Evolutionary conservation across 2,888 invertebrate genomes (phyloP), one percentile per base, ranked within the genome.

Genomic region (Ophonus ardosiacus): DNA sequence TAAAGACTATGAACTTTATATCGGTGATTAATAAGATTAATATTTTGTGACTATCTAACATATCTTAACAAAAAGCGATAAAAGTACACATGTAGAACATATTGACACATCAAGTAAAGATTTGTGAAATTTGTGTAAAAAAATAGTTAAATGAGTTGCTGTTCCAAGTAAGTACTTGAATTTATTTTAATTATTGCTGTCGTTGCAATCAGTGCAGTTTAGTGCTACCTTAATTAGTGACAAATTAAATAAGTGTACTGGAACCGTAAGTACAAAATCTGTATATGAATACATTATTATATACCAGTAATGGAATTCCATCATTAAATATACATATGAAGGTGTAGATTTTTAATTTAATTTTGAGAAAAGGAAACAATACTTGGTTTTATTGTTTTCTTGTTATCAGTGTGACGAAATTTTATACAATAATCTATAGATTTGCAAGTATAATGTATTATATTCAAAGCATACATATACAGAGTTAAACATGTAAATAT

Each of bases 61-160:
- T 80, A 80, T 80, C 80, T 63, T 61, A 80, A 63, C n/a, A 79
- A 59, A 79, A n/a, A 61, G 15, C 10, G 79, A 79, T 79, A 80
- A 51, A 51, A 80, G 43, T 74, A 78, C 56, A 78, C 57, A 78
- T 78, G 38, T 59, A 17, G n/a, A 79, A 79, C 17, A 79, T 31
- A 79, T 17, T 61, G 31, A 31, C 15, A 57, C 78, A 7, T 18
- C 24, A 76, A 76, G 40, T 68, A 40, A 21, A 15, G 57, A 43
- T 78, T 57, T 78, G 15, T 3, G 59, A 79, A 79, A n/a, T 17
- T 40, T 43, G 18, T 74, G 21, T 74, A 15, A 79, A 79, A 59
- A 57, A 24, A 15, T 6, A 79, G 17, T 79, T 79, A 79, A 81
- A 81, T 81, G 63, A 61, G 81, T 63, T 63, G 71, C 43, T 74